A percentile compares a stretch with the other conserved stretches of the same genome.
Evolutionary conservation across 1,140 invertebrate species (phyloP).

Genomic region (Holcopasites calliopsidis): DNA sequence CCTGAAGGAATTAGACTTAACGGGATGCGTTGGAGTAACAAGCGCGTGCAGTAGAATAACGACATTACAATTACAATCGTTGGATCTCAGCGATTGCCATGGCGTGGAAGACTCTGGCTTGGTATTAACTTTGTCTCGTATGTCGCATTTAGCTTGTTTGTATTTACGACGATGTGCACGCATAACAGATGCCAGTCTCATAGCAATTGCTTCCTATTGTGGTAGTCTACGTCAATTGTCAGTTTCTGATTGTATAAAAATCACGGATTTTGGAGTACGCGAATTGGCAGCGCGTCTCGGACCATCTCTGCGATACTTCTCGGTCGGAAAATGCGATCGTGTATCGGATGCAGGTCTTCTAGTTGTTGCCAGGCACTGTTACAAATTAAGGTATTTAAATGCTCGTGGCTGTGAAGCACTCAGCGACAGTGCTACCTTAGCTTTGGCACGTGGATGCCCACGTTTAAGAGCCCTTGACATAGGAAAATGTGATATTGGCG

Average conservation of each 20-base stretch:
- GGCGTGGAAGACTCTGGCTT: slow-evolving; percentile 90
- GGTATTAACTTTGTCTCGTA: slow-evolving; percentile 89
- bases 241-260: slow-evolving; percentile 92
- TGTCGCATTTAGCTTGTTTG: slow-evolving; percentile 92
- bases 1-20: slow-evolving; percentile 82
- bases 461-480: slow-evolving; percentile 91
- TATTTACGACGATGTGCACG: slow-evolving; percentile 92
- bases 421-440: slow-evolving; percentile 92
- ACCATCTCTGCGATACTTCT: slow-evolving; percentile 90
- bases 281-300: slow-evolving; percentile 91
- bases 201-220: slow-evolving; percentile 93
- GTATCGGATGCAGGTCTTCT: slow-evolving; percentile 91
- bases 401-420: slow-evolving; percentile 94
- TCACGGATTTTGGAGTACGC: slow-evolving; percentile 95
- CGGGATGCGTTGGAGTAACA: slow-evolving; percentile 85
- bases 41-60: slow-evolving; percentile 82
- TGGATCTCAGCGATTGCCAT: slow-evolving; percentile 93
- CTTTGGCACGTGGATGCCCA: slow-evolving; percentile 90
- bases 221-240: slow-evolving; percentile 90
- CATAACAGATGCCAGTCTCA: slow-evolving; percentile 89
- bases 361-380: slow-evolving; percentile 92
- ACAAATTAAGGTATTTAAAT: slow-evolving; percentile 94
- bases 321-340: slow-evolving; percentile 93
- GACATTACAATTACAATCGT: slow-evolving; percentile 84
- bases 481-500: slow-evolving; percentile 95